Evolutionary conservation across 2,888 invertebrate species (phyloP), one percentile per base, ranked within the genome.

Genomic region (Acanthacorydalis orientalis): DNA sequence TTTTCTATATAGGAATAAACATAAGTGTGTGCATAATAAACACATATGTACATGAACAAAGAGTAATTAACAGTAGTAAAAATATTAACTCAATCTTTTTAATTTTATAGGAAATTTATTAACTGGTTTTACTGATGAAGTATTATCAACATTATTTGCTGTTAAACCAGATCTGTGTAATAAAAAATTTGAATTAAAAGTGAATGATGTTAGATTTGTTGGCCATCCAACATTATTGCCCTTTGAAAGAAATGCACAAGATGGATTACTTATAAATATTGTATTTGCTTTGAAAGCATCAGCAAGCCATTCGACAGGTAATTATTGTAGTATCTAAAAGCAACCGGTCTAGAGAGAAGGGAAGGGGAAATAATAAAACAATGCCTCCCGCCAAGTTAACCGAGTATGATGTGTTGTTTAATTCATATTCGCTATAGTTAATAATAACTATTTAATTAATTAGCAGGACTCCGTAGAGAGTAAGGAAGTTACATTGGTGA

Each of bases 201-300:
- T 96, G 0, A 93, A 96, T 66, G 91, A 95, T 72, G 89, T 95
- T 0, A 72, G 93, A 41, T 96, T 96, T 68, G 89, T 96, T 10
- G 91, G 95, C 1, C 93, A 92, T 65, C 95, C 96, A 0, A 88
- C 90, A 1, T 64, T 84, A 31, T 72, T 90, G 45, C 80, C 80
- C 11, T 75, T 80, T 35, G 69, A 79, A 54, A 77, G 76, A 11
- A 75, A 77, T 49, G 76, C 78, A 51, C 78, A 79, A 63, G 76
- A 77, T 54, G 68, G 64, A 43, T 82, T 86, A 67, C 68, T 89
- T 39, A 83, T 88, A 39, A 86, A 88, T 61, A 83, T 90, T 56
- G 89, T 92, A 1, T 93, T 96, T 70, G 91, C 92, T 23, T 64
- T 90, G 44, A 83, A 90, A 66, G 93, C 92, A 1, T 81, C 84